Conservation (phyloP, 2,797 vertebrate genomes). For the Chelon labrosus region DNA sequence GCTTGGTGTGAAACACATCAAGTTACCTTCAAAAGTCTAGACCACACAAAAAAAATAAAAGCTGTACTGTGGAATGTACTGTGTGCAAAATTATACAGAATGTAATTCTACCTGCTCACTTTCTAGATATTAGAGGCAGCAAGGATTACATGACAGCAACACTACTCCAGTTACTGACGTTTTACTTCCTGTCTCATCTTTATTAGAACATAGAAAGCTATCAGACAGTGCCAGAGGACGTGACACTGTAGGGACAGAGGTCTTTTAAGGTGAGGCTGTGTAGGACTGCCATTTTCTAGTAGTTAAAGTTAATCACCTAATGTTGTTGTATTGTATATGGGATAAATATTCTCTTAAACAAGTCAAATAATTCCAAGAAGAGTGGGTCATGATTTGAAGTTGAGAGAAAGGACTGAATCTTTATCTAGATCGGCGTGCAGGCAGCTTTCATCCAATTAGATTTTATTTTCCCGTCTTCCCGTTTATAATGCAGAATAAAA, state of each 20-base stretch:
- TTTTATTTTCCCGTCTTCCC: background rate
- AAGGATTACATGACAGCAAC: constrained; percentile 51
- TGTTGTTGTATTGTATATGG: too few relatives aligned
- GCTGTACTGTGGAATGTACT: too few relatives aligned
- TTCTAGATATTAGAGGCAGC: constrained; percentile 31
- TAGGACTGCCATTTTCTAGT: background rate
- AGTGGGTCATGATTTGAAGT: constrained; percentile 4
- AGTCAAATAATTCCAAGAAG: too few relatives aligned
- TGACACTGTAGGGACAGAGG: background rate
- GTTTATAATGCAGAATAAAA: background rate
- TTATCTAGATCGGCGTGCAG: too few relatives aligned
- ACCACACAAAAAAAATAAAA: too few relatives aligned
- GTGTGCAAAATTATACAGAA: background rate
- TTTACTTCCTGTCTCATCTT: constrained; percentile 52
- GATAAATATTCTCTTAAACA: too few relatives aligned
- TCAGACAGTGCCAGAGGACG: constrained; percentile 29
- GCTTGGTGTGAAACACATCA: too few relatives aligned
- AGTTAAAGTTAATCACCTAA: too few relatives aligned
- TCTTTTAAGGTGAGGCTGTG: constrained; percentile 26
- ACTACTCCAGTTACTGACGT: constrained; percentile 54
- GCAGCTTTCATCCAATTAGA: too few relatives aligned
- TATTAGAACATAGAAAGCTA: constrained; percentile 39
- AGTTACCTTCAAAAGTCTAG: too few relatives aligned
- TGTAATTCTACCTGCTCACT: constrained; percentile 47
- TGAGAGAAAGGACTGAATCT: constrained; percentile 22